Evolutionary conservation across 2,888 invertebrate species (phyloP).

Genomic region (Tinea trinotella): DNA sequence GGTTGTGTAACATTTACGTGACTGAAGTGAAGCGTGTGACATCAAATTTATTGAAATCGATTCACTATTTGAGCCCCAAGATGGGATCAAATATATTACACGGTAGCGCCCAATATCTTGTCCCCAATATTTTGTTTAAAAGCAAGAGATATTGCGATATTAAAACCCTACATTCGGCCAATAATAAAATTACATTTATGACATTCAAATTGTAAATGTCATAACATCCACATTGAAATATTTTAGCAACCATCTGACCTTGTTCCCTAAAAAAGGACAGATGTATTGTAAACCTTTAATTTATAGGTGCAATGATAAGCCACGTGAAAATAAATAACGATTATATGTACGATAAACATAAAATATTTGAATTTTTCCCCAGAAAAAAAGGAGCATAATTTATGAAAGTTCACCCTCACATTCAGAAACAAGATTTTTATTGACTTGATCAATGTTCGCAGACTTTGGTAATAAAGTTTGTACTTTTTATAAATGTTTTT

Average conservation of each 20-base stretch:
- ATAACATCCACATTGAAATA: not conserved
- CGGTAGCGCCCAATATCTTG: slow-evolving; percentile 1
- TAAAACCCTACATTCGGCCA: not conserved
- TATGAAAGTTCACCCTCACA: not conserved
- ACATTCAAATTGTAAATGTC: not conserved
- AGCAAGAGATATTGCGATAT: not conserved
- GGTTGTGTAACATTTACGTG: slow-evolving; percentile 1
- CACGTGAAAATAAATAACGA: slow-evolving; percentile 6
- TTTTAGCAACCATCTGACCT: not conserved
- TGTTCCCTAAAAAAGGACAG: not conserved
- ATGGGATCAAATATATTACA: slow-evolving; percentile 3
- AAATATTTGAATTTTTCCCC: not conserved
- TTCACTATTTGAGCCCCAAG: not conserved
- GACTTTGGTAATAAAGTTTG: not conserved
- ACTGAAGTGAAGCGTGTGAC: slow-evolving; percentile 4
- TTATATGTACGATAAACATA: slow-evolving; percentile 3
- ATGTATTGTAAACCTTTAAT: slow-evolving; percentile 2
- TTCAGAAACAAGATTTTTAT: not conserved
- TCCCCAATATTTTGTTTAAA: not conserved
- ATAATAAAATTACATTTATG: not conserved
- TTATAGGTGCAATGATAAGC: slow-evolving; percentile 3
- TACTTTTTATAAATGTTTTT: not conserved
- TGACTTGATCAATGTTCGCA: not conserved
- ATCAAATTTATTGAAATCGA: slow-evolving; percentile 12
- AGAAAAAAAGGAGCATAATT: not conserved